A percentile compares a stretch with the other conserved stretches of the same genome.
These are phyloP conservation scores for Pseudococcus longispinus DNA, from an alignment of 2,888 invertebrate genomes.

Conservation along the genomic window DNA sequence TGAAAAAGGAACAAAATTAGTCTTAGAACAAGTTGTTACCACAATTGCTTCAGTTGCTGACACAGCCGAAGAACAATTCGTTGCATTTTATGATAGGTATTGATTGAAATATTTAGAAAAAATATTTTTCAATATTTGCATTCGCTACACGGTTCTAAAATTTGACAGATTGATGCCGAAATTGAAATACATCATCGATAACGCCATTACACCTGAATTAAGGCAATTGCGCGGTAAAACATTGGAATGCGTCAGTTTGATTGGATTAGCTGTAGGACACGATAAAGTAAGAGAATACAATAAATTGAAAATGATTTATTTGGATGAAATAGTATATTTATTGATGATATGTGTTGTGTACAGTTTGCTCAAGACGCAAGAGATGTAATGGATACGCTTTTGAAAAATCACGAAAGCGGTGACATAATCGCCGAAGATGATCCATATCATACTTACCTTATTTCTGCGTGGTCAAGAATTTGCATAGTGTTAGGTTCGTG, in stretches of 20 bases:
- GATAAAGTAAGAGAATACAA: constrained; percentile 62
- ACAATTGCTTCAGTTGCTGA: constrained; percentile 99
- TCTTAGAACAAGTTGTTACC: constrained; percentile 97
- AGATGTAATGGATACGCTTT: constrained; percentile 92
- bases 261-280: constrained; percentile 72
- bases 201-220: constrained; percentile 86
- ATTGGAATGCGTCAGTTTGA: constrained; percentile 97
- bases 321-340: not conserved
- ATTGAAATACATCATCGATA: constrained; percentile 95
- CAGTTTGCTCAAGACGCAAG: constrained; percentile 88
- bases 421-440: constrained; percentile 91
- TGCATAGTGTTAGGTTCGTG: constrained; percentile 84
- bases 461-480: constrained; percentile 98
- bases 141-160: not conserved
- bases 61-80: constrained; percentile 95
- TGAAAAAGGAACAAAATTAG: constrained; percentile 92
- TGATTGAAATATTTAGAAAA: constrained; percentile 61
- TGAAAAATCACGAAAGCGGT: constrained; percentile 70
- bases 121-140: not conserved
- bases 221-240: constrained; percentile 95
- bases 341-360: constrained; percentile 41
- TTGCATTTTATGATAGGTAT: constrained; percentile 86
- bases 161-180: constrained; percentile 78
- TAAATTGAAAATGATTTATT: not conserved
- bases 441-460: constrained; percentile 96